Evolutionary conservation across 2,797 vertebrate species (phyloP), one percentile per base, ranked within the genome.

Genomic region (Ctenopoma multispine): DNA sequence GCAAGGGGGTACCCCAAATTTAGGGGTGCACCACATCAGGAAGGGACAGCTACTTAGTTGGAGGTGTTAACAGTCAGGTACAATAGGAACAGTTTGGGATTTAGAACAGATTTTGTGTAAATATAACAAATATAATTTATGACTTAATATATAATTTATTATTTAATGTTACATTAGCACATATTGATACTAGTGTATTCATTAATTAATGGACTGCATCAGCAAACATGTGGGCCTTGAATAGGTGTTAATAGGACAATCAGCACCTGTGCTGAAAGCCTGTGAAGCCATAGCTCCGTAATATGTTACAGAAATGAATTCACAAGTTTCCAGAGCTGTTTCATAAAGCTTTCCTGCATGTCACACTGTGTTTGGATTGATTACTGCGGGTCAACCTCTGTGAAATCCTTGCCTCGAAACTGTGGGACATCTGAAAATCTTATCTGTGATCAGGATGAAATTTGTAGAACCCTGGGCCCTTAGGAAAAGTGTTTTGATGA

Each of bases 291-390:
- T 10, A 1, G n/a, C 14, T 11, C 29, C 38, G 43, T 9, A 43
- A 5, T 47, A 43, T 18, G 38, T 47, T 36, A 31, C 47, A 43
- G 21, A 65, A 55, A 55, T 51, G 43, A 51, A 49, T 54, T 51
- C 8, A 56, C 29, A 63, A 14, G 50, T 49, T 69, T 57, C n/a
- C 34, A 56, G 27, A 58, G 69, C 50, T 61, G 53, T 63, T 75
- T 59, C 40, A 43, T 72, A 46, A 61, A 54, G 8, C 20, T 29
- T 23, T 49, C 4, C 29, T 13, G 1, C 27, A 50, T 56, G 48
- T 53, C 43, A 40, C 0, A 23, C 47, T 18, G 18, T 24, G 65
- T 23, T 53, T 54, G 44, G 27, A 48, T 15, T 14, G 7, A 24
- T 69, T 24, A 13, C 55, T 23, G 24, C 51, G 43, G 18, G 46